phyloP scores from a whole-genome alignment of 2,888 invertebrate species.

The Drosophila birchii region DNA sequence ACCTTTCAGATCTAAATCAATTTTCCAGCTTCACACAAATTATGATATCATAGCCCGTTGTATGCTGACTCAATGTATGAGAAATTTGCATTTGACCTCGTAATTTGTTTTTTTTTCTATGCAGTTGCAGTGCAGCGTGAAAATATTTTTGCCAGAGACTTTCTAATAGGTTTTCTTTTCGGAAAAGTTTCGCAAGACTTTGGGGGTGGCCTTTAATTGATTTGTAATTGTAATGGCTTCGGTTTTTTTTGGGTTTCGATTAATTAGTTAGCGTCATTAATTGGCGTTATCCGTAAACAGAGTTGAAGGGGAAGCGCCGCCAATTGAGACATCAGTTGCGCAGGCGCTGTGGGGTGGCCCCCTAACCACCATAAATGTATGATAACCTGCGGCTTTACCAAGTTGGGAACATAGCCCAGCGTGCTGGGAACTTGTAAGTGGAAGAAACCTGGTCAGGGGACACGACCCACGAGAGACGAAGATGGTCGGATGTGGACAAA shows the following conservation, averaged over 20 bases:
- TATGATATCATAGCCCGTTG: constrained; percentile 58
- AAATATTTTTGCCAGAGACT: constrained; percentile 44
- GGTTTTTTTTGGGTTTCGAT: constrained; percentile 48
- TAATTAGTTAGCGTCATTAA: constrained; percentile 66
- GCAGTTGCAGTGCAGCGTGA: constrained; percentile 48
- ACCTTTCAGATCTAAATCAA: constrained; percentile 18
- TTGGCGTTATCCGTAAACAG: constrained; percentile 63
- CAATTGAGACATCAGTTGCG: constrained; percentile 51
- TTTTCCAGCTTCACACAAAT: constrained; percentile 26
- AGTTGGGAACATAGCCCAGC: not conserved
- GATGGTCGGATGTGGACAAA: constrained; percentile 36
- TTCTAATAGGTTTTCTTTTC: constrained; percentile 30
- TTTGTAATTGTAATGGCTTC: constrained; percentile 61
- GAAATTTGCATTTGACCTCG: constrained; percentile 63
- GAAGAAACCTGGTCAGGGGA: constrained; percentile 27
- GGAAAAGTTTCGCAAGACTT: constrained; percentile 29
- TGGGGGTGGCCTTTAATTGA: constrained; percentile 56
- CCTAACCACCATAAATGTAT: constrained; percentile 28
- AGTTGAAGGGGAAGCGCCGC: constrained; percentile 28
- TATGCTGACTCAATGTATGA: constrained; percentile 42
- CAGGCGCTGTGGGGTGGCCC: constrained; percentile 19
- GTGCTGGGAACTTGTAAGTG: constrained; percentile 12
- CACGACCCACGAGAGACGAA: constrained; percentile 55
- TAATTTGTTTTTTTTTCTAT: constrained; percentile 1
- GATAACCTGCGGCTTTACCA: constrained; percentile 25